Percentiles rank a stretch among this genome's conserved stretches.
These are phyloP conservation scores for Coboldia fuscipes DNA, from an alignment of 1,140 invertebrate genomes.

Conservation along the genomic window DNA sequence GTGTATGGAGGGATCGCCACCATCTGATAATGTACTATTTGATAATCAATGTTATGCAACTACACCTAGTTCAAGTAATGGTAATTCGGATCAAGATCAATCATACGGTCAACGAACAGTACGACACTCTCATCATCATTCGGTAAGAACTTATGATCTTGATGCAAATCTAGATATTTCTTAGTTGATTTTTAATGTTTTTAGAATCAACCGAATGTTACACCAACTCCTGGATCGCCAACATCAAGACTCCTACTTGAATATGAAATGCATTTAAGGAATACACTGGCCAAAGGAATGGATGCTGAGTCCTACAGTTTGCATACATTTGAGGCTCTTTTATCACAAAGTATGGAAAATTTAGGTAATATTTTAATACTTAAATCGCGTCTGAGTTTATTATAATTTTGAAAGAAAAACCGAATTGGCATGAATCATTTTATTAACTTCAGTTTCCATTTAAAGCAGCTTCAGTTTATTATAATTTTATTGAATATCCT, in stretches of 20 bases:
- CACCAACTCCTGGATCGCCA: conserved; percentile 63
- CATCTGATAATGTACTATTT: conserved; percentile 79
- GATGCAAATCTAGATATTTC: too few species aligned
- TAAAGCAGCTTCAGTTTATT: too few species aligned
- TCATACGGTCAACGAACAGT: conserved; percentile 34
- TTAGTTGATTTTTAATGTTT: too few species aligned
- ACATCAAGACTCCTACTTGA: conserved; percentile 70
- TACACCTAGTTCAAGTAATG: conserved; percentile 75
- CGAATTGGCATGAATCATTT: too few species aligned
- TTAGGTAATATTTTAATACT: too few species aligned
- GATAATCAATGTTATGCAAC: conserved; percentile 87
- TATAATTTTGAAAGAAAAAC: too few species aligned
- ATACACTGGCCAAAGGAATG: conserved; percentile 84
- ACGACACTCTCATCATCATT: conserved; percentile 25
- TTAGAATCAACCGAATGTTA: conserved; percentile 29
- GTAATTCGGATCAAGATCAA: conserved; percentile 69
- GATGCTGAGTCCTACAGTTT: conserved; percentile 86
- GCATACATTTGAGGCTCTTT: conserved; percentile 78
- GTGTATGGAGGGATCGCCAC: conserved; percentile 57
- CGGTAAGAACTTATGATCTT: too few species aligned
- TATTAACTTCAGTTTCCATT: too few species aligned
- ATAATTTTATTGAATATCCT: too few species aligned
- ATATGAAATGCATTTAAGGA: conserved; percentile 87
- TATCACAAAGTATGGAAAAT: conserved; percentile 89
- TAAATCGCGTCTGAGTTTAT: too few species aligned